Evolutionary conservation across 2,888 invertebrate species (phyloP).

Genomic region (Agrotis segetum): DNA sequence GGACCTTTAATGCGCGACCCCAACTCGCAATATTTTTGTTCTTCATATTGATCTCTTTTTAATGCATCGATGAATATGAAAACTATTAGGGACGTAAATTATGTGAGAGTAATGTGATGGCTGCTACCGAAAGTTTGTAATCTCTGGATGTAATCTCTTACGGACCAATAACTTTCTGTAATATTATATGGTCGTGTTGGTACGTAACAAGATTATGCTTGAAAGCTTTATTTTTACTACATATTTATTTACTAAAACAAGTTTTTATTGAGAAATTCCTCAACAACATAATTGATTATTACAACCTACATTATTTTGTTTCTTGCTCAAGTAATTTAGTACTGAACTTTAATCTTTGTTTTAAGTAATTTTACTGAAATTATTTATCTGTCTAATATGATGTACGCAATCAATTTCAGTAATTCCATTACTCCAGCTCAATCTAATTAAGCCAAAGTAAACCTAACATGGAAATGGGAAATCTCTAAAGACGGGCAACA

Average conservation of each 20-base stretch:
- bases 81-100: conserved; percentile 57
- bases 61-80: conserved; percentile 54
- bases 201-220: not conserved
- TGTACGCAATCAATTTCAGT: conserved; percentile 32
- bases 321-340: too few species aligned
- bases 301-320: too few species aligned
- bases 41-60: conserved; percentile 53
- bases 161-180: conserved; percentile 45
- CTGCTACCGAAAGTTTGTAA: conserved; percentile 33
- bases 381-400: not conserved
- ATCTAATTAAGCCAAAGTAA: conserved; percentile 53
- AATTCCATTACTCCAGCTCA: conserved; percentile 24
- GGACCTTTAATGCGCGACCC: not conserved
- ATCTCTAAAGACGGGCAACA: conserved; percentile 62
- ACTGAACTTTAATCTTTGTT: not conserved
- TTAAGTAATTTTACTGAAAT: not conserved
- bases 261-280: not conserved
- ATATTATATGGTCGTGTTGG: conserved; percentile 18
- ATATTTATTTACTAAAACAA: not conserved
- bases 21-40: conserved; percentile 46
- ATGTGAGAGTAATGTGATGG: conserved; percentile 53
- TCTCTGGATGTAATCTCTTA: conserved; percentile 41
- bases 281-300: not conserved
- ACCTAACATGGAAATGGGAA: conserved; percentile 55
- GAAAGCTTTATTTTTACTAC: not conserved